Evolutionary conservation across 2,797 vertebrate species (phyloP), one percentile per base, ranked within the genome.

Genomic region (Sebastes iracundus): DNA sequence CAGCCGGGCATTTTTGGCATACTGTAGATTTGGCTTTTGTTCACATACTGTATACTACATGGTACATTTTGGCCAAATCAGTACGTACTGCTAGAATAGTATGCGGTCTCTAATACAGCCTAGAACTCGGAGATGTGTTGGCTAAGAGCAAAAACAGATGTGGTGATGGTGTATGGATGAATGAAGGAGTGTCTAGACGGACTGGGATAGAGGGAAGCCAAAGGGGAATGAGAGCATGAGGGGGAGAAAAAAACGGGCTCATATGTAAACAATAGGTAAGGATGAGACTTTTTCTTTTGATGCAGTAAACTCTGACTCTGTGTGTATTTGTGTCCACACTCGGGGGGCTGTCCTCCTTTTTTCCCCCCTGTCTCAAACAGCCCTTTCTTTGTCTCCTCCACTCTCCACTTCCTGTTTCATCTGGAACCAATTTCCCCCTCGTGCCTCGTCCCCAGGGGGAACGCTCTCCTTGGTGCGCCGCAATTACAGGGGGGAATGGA

Each of bases 391-490:
- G 95, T 96, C 93, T 91, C 64, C 77, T 91, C 62, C 78, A 30
- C 90, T 87, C 86, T 84, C 81, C 79, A 93, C 89, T 93, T 95
- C 92, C 94, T 94, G 93, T 93, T 94, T 95, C 92, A 95, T 95
- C 94, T 95, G 94, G 94, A 95, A 95, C 93, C 91, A 93, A 95
- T 95, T 94, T 95, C 88, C 92, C 94, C 93, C 92, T 94, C 93
- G 91, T 93, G 93, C 93, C 89, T 93, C 83, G 67, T 95, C 92
- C 92, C 93, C 90, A 78, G 88, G 86, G 93, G 92, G 87, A 93
- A 88, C 75, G 28, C 87, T 93, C 90, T 93, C 86, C 92, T 92
- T 82, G 77, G 86, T 82, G 92, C 71, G 72, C 85, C 52, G 61
- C 66, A 59, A 82, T 82, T 88, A 81, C 83, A 83, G 83, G 53